Base-by-base conservation (phyloP, 2,797 vertebrate genomes). In the Sebastiscus albofasciatus region DNA sequence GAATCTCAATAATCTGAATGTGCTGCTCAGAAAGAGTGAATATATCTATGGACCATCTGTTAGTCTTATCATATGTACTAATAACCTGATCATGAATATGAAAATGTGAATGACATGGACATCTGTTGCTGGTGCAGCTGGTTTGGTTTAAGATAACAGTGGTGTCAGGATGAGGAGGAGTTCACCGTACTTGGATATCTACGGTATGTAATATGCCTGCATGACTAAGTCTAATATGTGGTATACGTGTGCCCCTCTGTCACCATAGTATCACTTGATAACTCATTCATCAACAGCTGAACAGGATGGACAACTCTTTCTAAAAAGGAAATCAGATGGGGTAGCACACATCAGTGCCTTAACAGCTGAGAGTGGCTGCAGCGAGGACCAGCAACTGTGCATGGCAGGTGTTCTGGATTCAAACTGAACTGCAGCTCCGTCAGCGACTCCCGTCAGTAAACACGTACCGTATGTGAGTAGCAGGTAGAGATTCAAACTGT, bases 401-500 rank as follows among this genome's bases (percentile, higher is more conserved):
- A 10, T 22, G 33, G 24, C 54, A 36, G 49, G 14, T 22, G 72
- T 67, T 67, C 49, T 36, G 58, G 36, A 39, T 22, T 72, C 52
- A 60, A 24, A 71, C 22, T 26, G 0, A 29, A 34, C 24, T 13
- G 55, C 31, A 36, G 26, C 29, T 27, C 0, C 12, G 46, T 52
- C n/a, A 18, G 46, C 4, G 11, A 52, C 14, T 79, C 16, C 1
- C 0, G 34, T 33, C 9, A 3, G n/a, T 31, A 4, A 70, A 60
- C 20, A 73, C 72, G 1, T 92, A 98, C 98, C 98, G 93, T 95
- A 98, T 99, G 88, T 99, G 98, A 73, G 97, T 98, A 18, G 98
- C 98, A 1, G 98, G 98, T 62, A 99, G 93, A 0, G 97, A 98
- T 78, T 99, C 98, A 67, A 99, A 98, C 85, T 99, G 98, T 66